phyloP scores from a whole-genome alignment of 2,113 vertebrate species.

The Chroicocephalus ridibundus region DNA sequence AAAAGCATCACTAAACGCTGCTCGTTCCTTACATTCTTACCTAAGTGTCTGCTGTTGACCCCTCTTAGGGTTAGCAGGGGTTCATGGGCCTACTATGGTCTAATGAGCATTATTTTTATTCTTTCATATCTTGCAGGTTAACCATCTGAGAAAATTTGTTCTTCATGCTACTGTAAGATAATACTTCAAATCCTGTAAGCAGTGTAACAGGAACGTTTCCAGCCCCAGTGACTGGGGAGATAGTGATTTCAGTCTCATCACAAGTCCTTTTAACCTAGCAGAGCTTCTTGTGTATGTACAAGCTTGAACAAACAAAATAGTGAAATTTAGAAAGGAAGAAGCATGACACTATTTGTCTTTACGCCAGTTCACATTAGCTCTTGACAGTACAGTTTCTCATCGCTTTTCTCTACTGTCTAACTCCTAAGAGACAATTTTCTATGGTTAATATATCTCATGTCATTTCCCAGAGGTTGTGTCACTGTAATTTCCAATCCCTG shows the following conservation, averaged over 20 bases:
- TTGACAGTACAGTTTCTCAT: background rate
- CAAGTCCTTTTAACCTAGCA: background rate
- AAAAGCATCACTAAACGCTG: background rate
- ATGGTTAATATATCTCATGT: background rate
- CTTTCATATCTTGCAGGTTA: background rate
- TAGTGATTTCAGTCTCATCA: background rate
- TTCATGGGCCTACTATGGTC: background rate
- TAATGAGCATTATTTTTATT: background rate
- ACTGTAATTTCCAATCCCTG: background rate
- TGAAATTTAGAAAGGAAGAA: background rate
- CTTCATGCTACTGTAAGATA: background rate
- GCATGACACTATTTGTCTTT: background rate
- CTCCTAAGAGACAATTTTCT: background rate
- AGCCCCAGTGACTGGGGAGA: background rate
- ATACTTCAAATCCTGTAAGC: background rate
- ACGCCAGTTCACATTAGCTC: background rate
- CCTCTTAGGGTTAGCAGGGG: background rate
- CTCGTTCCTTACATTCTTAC: background rate
- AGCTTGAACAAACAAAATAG: background rate
- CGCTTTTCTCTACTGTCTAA: background rate
- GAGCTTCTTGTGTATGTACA: background rate
- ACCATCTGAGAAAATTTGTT: background rate
- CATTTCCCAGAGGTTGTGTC: conserved; percentile 16
- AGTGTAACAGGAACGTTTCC: background rate
- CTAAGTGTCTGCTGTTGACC: background rate